These are phyloP conservation scores for Xerus rutilus DNA, from an alignment of 2,797 vertebrate species.

Conservation along the genomic window DNA sequence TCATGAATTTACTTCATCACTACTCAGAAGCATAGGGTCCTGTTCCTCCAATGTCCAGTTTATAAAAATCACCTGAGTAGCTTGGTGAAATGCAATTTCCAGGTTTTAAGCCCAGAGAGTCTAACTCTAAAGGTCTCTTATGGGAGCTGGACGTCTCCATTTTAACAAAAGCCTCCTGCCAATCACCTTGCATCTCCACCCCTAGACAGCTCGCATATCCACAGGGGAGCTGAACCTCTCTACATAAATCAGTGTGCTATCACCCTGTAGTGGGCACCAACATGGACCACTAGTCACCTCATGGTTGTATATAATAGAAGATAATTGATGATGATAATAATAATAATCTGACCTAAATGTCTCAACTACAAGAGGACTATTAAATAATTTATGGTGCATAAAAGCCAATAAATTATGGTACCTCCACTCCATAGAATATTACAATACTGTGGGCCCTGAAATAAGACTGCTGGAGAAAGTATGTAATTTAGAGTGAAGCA, in stretches of 20 bases:
- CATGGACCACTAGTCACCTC: neutral
- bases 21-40: neutral
- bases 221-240: neutral
- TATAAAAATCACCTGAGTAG: neutral
- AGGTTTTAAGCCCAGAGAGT: neutral
- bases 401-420: neutral
- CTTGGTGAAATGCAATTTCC: neutral
- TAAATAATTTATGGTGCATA: neutral
- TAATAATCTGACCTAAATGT: neutral
- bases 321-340: neutral
- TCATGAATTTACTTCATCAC: neutral
- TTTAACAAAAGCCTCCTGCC: neutral
- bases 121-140: neutral
- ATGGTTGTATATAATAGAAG: neutral
- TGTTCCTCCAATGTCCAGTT: neutral
- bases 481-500: neutral
- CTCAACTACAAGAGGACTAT: neutral
- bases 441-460: neutral
- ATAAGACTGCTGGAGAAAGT: neutral
- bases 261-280: neutral
- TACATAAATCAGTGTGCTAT: neutral
- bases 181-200: neutral
- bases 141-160: neutral
- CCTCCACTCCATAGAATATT: neutral
- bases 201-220: neutral